These are phyloP conservation scores for Dermatemys mawii DNA, from an alignment of 2,113 vertebrate genomes.

Conservation along the genomic window DNA sequence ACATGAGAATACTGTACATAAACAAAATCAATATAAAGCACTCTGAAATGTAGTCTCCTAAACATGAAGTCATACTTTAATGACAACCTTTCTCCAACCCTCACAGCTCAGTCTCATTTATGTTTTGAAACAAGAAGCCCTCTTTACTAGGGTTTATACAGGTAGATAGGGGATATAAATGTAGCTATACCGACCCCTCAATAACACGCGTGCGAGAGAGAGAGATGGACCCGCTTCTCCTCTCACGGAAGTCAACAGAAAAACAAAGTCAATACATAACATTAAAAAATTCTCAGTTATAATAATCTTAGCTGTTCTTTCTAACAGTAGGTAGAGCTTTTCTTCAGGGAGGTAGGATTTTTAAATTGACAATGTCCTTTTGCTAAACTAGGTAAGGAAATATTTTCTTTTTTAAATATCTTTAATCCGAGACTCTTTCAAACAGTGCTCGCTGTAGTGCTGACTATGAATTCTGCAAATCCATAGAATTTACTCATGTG, in stretches of 20 bases:
- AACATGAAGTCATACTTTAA: not conserved
- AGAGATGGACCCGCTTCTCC: not conserved
- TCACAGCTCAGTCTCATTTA: not conserved
- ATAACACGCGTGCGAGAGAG: too few relatives aligned
- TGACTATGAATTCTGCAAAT: conserved; percentile 10
- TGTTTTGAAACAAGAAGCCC: not conserved
- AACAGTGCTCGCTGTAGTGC: not conserved
- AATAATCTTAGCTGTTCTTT: not conserved
- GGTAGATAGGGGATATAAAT: not conserved
- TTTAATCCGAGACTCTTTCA: not conserved
- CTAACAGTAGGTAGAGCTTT: not conserved
- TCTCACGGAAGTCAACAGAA: not conserved
- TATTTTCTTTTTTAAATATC: not conserved
- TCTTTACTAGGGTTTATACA: not conserved
- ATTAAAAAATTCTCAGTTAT: not conserved
- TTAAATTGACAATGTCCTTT: not conserved
- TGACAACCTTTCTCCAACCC: not conserved
- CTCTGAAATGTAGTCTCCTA: not conserved
- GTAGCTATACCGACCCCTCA: not conserved
- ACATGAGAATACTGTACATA: too few relatives aligned
- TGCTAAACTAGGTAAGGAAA: not conserved
- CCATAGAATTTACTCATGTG: conserved; percentile 32
- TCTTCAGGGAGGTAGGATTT: not conserved
- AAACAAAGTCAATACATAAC: not conserved
- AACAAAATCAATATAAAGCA: too few relatives aligned